Evolutionary conservation across 2,888 invertebrate species (phyloP), one percentile per base, ranked within the genome.

Genomic region (Diplazon laetatorius): DNA sequence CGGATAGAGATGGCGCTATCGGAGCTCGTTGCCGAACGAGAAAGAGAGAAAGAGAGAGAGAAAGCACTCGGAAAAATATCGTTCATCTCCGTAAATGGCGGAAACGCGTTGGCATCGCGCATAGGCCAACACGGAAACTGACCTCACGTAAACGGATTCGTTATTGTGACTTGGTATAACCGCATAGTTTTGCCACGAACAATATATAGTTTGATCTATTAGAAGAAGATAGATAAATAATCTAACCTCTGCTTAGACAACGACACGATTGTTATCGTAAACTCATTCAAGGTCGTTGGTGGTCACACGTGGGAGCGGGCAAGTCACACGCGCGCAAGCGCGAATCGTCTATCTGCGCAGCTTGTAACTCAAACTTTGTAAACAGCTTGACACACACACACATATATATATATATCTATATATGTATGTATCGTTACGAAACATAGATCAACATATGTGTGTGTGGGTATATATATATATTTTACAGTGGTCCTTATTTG

Each of bases 141-240:
- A 76, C 76, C 76, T 76, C 52, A 55, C 76, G 50, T 66, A 72
- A 76, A 62, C 46, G 39, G 25, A 18, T 37, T 55, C 12, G 59
- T n/a, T 30, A 55, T 25, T n/a, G n/a, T 37, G 5, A 42, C n/a
- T 6, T 16, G 12, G 12, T 12, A n/a, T n/a, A 62, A 46, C 8
- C 20, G 30, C 12, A 37, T n/a, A 16, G n/a, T 50, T 37, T 22
- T 30, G 46, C 16, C n/a, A 25, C 14, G 30, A 46, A 69, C 25
- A 30, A 69, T n/a, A n/a, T n/a, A n/a, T 39, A 14, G 37, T 10
- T n/a, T 22, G 10, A 20, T 60, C 48, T 70, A 35, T 37, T 37
- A 50, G 10, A 46, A 60, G 20, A 48, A 12, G 30, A 35, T 5
- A 30, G 9, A 22, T 25, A 30, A 18, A n/a, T 25, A 46, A 57